A percentile compares a stretch with the other conserved stretches of the same genome.
phyloP scores from a whole-genome alignment of 2,888 invertebrate species.

The Stenoptilia bipunctidactyla region DNA sequence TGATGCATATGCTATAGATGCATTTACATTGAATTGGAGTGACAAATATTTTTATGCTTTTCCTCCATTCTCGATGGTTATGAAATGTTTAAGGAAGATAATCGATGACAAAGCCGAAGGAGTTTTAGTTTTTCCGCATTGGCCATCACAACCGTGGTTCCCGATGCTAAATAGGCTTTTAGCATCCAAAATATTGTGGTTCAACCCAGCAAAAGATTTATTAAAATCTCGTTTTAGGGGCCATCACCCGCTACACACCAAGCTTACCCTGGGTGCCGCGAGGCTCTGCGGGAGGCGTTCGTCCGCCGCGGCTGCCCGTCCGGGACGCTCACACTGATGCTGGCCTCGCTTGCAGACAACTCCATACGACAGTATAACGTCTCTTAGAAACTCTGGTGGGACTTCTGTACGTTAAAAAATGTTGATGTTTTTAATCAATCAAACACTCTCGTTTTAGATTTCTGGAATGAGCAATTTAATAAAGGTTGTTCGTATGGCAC shows the following conservation, averaged over 20 bases:
- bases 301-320: conserved; percentile 3
- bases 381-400: conserved; percentile 10
- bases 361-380: conserved; percentile 8
- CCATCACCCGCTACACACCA: conserved; percentile 3
- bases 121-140: conserved; percentile 17
- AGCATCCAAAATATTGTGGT: conserved; percentile 7
- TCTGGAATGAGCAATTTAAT: conserved; percentile 8
- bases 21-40: conserved; percentile 10
- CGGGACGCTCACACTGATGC: conserved; percentile 5
- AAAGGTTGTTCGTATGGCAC: conserved; percentile 11
- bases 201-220: conserved; percentile 6
- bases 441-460: conserved; percentile 1
- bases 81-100: conserved; percentile 12
- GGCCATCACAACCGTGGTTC: conserved; percentile 20
- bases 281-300: conserved; percentile 11
- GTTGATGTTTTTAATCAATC: conserved; percentile 2
- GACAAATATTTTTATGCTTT: conserved; percentile 13
- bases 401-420: conserved; percentile 5
- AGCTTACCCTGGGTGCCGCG: conserved; percentile 14
- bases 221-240: conserved; percentile 9
- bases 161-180: conserved; percentile 11
- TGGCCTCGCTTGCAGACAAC: conserved; percentile 9
- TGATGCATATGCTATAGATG: conserved; percentile 8
- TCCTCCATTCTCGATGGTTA: conserved; percentile 10
- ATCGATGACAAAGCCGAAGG: conserved; percentile 16